These are phyloP conservation scores for Onychostoma macrolepis DNA, from an alignment of 2,113 vertebrate species.

Conservation along the genomic window DNA sequence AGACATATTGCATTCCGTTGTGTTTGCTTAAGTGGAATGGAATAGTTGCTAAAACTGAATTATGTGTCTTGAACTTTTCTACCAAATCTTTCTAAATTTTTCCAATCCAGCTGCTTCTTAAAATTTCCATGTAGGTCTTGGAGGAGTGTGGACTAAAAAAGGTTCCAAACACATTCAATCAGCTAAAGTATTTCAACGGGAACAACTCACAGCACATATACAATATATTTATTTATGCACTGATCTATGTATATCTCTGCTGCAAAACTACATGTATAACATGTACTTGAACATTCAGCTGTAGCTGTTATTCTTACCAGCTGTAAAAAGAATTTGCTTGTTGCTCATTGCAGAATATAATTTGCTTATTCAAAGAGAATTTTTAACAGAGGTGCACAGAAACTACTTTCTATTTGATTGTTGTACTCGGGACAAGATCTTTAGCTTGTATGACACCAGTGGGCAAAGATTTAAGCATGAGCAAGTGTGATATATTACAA, in stretches of 20 bases:
- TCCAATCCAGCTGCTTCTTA: neutral
- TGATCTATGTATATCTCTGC: neutral
- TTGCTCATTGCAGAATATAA: neutral
- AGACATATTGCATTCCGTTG: neutral
- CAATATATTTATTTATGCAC: neutral
- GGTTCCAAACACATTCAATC: neutral
- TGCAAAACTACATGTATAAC: neutral
- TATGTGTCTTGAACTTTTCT: neutral
- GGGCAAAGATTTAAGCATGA: neutral
- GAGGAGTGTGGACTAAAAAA: neutral
- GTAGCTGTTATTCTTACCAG: neutral
- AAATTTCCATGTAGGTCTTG: neutral
- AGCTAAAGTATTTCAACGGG: neutral
- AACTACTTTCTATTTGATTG: neutral
- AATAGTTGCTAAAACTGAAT: neutral
- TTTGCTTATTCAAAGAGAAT: neutral
- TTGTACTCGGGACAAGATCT: neutral
- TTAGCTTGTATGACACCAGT: neutral
- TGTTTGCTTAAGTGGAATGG: neutral
- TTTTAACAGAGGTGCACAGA: neutral
- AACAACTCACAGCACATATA: neutral
- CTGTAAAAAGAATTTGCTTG: neutral
- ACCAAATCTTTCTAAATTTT: neutral
- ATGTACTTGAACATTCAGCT: neutral
- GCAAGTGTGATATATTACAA: too few species aligned